Conservation (phyloP, 2,113 vertebrate species). For the Ptilorrhoa leucosticta region DNA sequence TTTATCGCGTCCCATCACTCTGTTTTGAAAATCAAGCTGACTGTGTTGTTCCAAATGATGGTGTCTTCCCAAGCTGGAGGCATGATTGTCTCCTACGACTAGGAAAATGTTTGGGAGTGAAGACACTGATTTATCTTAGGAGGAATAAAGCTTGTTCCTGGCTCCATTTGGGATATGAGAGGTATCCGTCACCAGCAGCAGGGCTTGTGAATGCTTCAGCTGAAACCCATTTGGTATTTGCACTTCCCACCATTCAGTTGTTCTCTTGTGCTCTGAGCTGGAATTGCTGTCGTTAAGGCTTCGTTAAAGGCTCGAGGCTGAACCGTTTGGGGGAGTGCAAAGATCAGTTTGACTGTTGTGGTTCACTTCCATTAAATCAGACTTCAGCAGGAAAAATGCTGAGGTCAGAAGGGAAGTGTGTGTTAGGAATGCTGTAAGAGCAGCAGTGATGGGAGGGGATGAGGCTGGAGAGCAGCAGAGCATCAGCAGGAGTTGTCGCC, state of each 20-base stretch:
- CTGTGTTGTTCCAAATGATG: neutral
- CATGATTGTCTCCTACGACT: neutral
- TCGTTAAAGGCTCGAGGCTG: neutral
- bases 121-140: neutral
- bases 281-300: neutral
- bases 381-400: neutral
- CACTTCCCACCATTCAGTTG: neutral
- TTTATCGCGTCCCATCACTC: fast-evolving
- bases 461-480: neutral
- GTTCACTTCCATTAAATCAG: neutral
- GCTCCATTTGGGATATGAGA: neutral
- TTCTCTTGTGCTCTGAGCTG: neutral
- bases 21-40: neutral
- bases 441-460: neutral
- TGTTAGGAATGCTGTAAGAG: neutral
- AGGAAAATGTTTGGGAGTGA: neutral
- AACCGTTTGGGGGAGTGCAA: neutral
- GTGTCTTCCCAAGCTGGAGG: neutral
- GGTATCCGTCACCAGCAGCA: neutral
- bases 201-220: neutral
- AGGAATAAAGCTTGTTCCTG: neutral
- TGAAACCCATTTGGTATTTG: neutral
- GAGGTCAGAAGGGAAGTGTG: neutral
- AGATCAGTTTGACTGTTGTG: neutral
- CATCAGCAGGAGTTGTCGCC: neutral